Base-by-base conservation (phyloP, 2,888 invertebrate species). In the Aporophyla lueneburgensis region DNA sequence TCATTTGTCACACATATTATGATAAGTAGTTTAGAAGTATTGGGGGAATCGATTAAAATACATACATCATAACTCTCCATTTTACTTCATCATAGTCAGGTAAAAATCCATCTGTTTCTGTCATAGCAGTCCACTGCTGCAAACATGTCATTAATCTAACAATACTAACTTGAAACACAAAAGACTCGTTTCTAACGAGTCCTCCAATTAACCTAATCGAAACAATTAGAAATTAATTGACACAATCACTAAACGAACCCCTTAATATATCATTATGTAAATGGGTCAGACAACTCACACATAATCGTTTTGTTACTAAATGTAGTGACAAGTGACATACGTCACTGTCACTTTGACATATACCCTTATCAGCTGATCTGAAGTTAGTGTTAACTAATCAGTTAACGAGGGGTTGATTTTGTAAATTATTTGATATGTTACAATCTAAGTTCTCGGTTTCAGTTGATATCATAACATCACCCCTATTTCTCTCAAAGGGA, bases 341-440 rank as follows among this genome's bases (percentile, higher is more conserved):
- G 58, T 68, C 63, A 69, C 53, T 56, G 71, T 67, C 68, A 71
- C 6, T 74, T 53, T 65, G 58, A 73, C 68, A 58, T n/a, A 24
- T 46, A 79, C 79, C 79, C 79, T 73, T 59, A 65, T 80, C 81
- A 80, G 33, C 16, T 63, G 21, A 80, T 59, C 24, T 49, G 46
- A 78, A 53, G 58, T 78, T 33, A 54, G 33, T 63, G 77, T 16
- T 70, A 54, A 27, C 5, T 58, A 49, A 70, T 49, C n/a, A 61
- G 6, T 24, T 43, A 79, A 59, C 49, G 24, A 33, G 16, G 49
- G 49, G 19, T 40, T 46, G 14, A 78, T 40, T n/a, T 65, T 61
- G 46, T 53, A 10, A n/a, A 53, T 56, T 49, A 59, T 40, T 40
- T n/a, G 16, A 33, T 2, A 9, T 67, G n/a, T 33, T 51, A 66